phyloP scores from a whole-genome alignment of 2,797 vertebrate species.

The Dryobates pubescens region DNA sequence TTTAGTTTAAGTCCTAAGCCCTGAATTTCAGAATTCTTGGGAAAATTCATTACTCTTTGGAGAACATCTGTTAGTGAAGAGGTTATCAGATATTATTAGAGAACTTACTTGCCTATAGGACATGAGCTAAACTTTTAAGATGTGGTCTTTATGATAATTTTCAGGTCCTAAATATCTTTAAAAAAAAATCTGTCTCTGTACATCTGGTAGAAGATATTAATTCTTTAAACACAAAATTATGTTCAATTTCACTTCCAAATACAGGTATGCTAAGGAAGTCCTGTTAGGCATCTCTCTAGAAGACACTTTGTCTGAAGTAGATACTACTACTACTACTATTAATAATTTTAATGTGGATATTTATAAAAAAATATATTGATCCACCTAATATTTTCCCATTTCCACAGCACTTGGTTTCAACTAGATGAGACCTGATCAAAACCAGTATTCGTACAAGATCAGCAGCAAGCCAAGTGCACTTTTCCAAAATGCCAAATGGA shows the following conservation, averaged over 20 bases:
- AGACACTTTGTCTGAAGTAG: background rate
- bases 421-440: slow-evolving; percentile 35
- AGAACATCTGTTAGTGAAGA: background rate
- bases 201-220: background rate
- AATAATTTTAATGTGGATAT: background rate
- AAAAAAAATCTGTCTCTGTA: background rate
- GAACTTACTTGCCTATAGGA: background rate
- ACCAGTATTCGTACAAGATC: background rate
- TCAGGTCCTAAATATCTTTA: background rate
- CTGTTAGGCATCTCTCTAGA: background rate
- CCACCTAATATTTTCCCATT: background rate
- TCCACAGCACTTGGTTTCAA: background rate
- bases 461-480: slow-evolving; percentile 1
- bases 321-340: background rate
- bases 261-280: background rate
- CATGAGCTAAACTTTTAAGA: background rate
- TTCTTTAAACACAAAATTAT: background rate
- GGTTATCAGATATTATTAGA: background rate
- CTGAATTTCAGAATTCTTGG: background rate
- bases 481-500: slow-evolving; percentile 51
- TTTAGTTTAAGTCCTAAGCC: background rate
- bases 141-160: background rate
- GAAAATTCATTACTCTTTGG: background rate
- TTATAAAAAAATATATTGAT: background rate
- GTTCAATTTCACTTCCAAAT: background rate